These are phyloP conservation scores for Sinocyclocheilus maitianheensis DNA, from an alignment of 2,113 vertebrate species.

Conservation along the genomic window DNA sequence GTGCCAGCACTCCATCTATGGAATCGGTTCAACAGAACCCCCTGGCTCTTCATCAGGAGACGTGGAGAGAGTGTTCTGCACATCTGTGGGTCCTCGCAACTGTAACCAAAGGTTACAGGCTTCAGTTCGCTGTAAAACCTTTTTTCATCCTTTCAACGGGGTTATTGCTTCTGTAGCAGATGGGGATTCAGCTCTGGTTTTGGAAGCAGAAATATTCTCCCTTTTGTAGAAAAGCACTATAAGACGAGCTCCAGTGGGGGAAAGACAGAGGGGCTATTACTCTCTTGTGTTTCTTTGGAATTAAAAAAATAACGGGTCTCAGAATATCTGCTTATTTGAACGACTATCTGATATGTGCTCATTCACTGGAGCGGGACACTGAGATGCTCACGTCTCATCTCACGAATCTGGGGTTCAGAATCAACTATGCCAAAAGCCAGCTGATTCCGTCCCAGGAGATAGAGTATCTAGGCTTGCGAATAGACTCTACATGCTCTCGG, in stretches of 20 bases:
- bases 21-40: too few species aligned
- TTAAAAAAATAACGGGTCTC: not conserved
- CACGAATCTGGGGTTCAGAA: too few species aligned
- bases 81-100: not conserved
- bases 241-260: not conserved
- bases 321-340: not conserved
- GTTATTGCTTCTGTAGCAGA: too few species aligned
- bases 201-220: not conserved
- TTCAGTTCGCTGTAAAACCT: not conserved
- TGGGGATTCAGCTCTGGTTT: too few species aligned
- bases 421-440: too few species aligned
- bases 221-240: not conserved
- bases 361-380: not conserved
- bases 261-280: not conserved
- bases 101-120: not conserved
- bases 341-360: not conserved
- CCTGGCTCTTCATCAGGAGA: too few species aligned
- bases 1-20: too few species aligned
- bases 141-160: not conserved
- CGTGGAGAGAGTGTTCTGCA: not conserved
- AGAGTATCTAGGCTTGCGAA: too few species aligned
- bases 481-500: too few species aligned
- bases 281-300: too few species aligned
- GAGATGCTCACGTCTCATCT: too few species aligned
- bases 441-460: too few species aligned